Conservation (phyloP, 2,888 invertebrate species). For the Lasioglossum vierecki region DNA sequence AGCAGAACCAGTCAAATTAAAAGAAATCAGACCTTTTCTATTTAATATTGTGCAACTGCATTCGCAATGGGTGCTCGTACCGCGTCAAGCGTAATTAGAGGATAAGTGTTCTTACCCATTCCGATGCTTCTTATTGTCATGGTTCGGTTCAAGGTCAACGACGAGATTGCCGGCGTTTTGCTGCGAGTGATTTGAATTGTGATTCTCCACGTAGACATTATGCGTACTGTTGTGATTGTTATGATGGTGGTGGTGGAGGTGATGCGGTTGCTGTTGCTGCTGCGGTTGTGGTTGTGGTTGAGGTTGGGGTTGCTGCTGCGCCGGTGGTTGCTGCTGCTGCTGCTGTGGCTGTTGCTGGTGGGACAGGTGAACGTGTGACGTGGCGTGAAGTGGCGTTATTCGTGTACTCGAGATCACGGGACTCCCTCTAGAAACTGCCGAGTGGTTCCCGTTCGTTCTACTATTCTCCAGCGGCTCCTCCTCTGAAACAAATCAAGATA, state of each 20-base stretch:
- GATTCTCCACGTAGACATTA: constrained; percentile 80
- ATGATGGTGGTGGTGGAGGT: constrained; percentile 73
- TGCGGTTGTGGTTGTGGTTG: constrained; percentile 68
- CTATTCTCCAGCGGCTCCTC: constrained; percentile 81
- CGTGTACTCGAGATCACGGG: constrained; percentile 78
- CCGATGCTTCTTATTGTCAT: constrained; percentile 81
- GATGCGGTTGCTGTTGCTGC: constrained; percentile 54
- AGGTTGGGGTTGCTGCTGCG: constrained; percentile 67
- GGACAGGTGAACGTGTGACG: constrained; percentile 73
- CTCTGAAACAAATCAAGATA: constrained; percentile 75
- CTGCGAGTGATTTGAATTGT: constrained; percentile 80
- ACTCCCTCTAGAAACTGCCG: constrained; percentile 74
- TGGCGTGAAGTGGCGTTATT: constrained; percentile 76
- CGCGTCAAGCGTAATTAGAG: background rate
- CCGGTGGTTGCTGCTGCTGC: constrained; percentile 45
- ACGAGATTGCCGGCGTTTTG: constrained; percentile 71
- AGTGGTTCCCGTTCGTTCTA: constrained; percentile 79
- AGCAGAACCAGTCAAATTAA: background rate
- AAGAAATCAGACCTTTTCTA: background rate
- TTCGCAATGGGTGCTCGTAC: background rate
- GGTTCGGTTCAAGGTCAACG: constrained; percentile 78
- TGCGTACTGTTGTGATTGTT: constrained; percentile 79
- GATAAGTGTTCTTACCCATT: constrained; percentile 76
- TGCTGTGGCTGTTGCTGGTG: constrained; percentile 67
- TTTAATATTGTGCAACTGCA: background rate